Base-by-base conservation (phyloP, 2,113 vertebrate genomes). In the Pachycephala philippinensis region DNA sequence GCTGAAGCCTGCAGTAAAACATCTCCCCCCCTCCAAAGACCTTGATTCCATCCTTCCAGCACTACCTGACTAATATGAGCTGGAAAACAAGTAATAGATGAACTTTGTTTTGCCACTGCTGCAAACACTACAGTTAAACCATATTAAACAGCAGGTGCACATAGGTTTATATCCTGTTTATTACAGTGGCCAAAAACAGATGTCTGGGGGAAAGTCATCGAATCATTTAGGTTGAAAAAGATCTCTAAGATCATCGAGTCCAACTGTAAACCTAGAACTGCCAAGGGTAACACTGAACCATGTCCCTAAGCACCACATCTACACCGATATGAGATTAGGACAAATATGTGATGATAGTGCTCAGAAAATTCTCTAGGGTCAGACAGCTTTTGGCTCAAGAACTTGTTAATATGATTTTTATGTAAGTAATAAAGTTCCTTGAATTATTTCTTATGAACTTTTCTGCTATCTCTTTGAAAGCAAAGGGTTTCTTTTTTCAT, bases 21-120 rank as follows among this genome's bases (percentile, higher is more conserved):
- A 31, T 3, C 22, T 12, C 3, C 3, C 5, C 3, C 4, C 5
- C 57, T 37, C 8, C 1, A 42, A 24, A 57, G 15, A 33, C 13
- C 6, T 83, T 40, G 21, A 21, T 61, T 57, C 14, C 19, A 27
- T 60, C 11, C 40, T 88, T 23, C 9, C 24, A 82, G 19, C 5
- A 54, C 20, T 50, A 23, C 11, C 2, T 74, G 33, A 31, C 18
- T 60, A 31, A 20, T 39, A 61, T 27, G 24, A 86, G 2, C 3
- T 85, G 13, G 30, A 61, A 93, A 88, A 78, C 6, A 35, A 66
- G 19, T 7, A 59, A 56, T 50, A 49, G n/a, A 45, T 39, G 39
- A 27, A 31, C 2, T 72, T 84, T 0, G 0, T 44, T 70, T 82
- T 65, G 18, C 23, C 15, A 33, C 37, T 70, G 44, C 33, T 52